These are phyloP conservation scores for Microchirus variegatus DNA, from an alignment of 2,797 vertebrate genomes.

Conservation along the genomic window DNA sequence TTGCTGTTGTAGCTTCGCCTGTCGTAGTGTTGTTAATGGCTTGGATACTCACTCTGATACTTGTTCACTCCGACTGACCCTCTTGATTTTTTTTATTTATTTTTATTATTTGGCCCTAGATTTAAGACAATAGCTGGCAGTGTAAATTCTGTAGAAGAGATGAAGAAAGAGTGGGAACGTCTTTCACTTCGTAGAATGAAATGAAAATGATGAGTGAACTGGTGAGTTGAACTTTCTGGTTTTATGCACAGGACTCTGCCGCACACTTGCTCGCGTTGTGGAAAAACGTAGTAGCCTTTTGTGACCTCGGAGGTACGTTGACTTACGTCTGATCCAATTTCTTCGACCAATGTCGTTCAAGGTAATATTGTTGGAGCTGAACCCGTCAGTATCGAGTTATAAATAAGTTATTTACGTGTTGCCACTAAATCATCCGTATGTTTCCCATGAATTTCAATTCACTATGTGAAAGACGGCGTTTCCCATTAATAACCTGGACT, in stretches of 20 bases:
- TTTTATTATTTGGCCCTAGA: slow-evolving; percentile 3
- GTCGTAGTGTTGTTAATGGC: slow-evolving; percentile 40
- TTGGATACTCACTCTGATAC: slow-evolving; percentile 16
- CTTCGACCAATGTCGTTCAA: too few species aligned
- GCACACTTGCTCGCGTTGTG: neutral
- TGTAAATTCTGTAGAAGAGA: neutral
- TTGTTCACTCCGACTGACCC: slow-evolving; percentile 16
- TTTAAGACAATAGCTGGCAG: neutral
- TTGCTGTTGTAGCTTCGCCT: slow-evolving; percentile 63
- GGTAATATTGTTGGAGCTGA: too few species aligned
- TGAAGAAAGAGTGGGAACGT: neutral
- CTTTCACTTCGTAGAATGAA: neutral
- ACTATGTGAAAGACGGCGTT: too few species aligned
- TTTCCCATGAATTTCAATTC: neutral
- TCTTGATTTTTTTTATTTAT: neutral
- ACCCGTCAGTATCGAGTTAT: too few species aligned
- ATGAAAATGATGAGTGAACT: neutral
- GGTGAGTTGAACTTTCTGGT: neutral
- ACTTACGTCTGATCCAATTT: neutral
- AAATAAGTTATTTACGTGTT: too few species aligned
- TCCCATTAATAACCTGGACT: too few species aligned
- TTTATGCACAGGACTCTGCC: neutral
- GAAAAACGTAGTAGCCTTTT: neutral
- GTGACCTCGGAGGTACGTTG: neutral
- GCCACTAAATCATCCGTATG: too few species aligned